Evolutionary conservation across 1,140 invertebrate genomes (phyloP), one percentile per base, ranked within the genome.

Genomic region (Cryptotermes secundus): DNA sequence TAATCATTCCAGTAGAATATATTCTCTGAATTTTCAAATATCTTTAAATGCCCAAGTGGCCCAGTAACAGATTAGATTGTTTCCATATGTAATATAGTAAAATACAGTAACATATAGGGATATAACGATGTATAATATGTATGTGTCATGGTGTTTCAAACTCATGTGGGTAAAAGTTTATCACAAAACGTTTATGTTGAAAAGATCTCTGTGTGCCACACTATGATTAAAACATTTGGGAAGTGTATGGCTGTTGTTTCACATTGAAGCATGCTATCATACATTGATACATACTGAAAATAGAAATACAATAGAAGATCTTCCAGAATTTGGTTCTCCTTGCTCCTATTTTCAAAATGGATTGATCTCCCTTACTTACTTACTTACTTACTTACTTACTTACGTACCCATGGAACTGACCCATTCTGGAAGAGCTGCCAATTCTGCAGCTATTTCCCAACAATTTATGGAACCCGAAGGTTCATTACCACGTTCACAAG

Each of bases 61-160:
- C 79, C 83, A 84, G 42, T 45, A 84, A 84, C 83, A 38, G 31
- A 80, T 80, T 84, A 84, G 83, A 84, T 84, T 84, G 72, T 84
- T 84, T 65, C 42, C 42, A 34, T 45, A 84, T 42, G 36, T 83
- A 83, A 53, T 31, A 83, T 80, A 79, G 35, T 26, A 35, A 38
- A 80, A 79, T 59, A 38, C 38, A 80, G 53, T 80, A 80, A 36
- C 83, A 84, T 84, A 80, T 42, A 79, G 38, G 35, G 34, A 84
- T 53, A 34, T 79, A 80, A 80, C 38, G 80, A 80, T 84, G 83
- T 84, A 84, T 80, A 84, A 84, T 84, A 84, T 80, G 79, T 84
- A 72, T 80, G 79, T 84, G 79, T 79, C 80, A 84, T 80, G 72
- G 42, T 84, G 83, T 80, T 84, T 35, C 59, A 49, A 80, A 84